A percentile compares a stretch with the other conserved stretches of the same genome.
Evolutionary conservation across 2,888 invertebrate species (phyloP).

Genomic region (Geophilus truncorum): DNA sequence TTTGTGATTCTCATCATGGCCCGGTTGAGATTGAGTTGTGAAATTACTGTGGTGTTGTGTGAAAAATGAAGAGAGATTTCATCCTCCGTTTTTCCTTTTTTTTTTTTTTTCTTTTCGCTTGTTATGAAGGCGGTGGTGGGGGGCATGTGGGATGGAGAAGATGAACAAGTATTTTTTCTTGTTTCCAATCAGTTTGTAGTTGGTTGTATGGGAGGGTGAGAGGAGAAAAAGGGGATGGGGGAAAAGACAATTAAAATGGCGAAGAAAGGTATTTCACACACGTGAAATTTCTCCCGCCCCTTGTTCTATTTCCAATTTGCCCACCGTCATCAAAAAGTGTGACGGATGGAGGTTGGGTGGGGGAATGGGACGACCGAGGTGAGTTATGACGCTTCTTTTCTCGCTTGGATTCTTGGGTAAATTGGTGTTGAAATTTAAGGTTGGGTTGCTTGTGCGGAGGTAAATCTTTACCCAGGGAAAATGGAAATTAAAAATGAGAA

Average conservation of each 20-base stretch:
- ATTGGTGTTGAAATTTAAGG: slow-evolving; percentile 27
- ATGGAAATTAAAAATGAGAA: background rate
- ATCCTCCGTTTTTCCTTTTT: background rate
- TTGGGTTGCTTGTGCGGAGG: background rate
- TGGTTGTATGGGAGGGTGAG: slow-evolving; percentile 1
- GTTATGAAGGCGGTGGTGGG: background rate
- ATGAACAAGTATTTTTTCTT: slow-evolving; percentile 24
- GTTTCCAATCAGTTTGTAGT: slow-evolving; percentile 23
- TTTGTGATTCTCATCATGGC: slow-evolving; percentile 11
- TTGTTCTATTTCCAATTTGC: slow-evolving; percentile 27
- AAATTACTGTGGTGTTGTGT: background rate
- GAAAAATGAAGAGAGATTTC: background rate
- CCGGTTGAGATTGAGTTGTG: slow-evolving; percentile 2
- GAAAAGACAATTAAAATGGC: slow-evolving; percentile 24
- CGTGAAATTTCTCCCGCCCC: slow-evolving; percentile 23
- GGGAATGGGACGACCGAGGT: slow-evolving; percentile 6
- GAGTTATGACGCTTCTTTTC: slow-evolving; percentile 25
- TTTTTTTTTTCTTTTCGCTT: background rate
- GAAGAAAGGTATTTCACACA: slow-evolving; percentile 25
- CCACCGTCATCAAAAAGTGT: slow-evolving; percentile 21
- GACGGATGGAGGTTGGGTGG: slow-evolving; percentile 8
- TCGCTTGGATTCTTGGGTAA: slow-evolving; percentile 27
- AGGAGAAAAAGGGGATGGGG: background rate
- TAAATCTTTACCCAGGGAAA: slow-evolving; percentile 18
- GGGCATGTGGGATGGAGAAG: no score